Percentiles rank a stretch among this genome's conserved stretches.
Conservation (phyloP, 2,797 vertebrate genomes). For the Nothura maculosa region DNA sequence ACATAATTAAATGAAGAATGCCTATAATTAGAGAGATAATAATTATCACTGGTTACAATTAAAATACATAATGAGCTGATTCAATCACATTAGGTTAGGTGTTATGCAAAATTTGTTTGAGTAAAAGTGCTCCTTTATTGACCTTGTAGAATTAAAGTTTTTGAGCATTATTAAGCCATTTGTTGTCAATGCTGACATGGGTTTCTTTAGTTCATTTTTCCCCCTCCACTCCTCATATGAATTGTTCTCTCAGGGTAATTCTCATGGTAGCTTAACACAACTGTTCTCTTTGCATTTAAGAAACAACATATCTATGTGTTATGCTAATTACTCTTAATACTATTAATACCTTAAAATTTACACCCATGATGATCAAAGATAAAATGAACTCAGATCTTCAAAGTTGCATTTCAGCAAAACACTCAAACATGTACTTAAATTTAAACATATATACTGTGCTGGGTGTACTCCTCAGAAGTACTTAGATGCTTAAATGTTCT, state of each 20-base stretch:
- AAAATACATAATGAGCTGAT: not conserved
- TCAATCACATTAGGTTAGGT: not conserved
- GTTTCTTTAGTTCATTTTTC: not conserved
- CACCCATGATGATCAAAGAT: not conserved
- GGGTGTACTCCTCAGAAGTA: not conserved
- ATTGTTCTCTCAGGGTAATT: not conserved
- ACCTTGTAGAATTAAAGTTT: not conserved
- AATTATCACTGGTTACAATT: not conserved
- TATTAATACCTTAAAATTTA: not conserved
- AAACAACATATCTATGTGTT: not conserved
- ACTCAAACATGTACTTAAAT: not conserved
- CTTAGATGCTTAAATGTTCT: not conserved
- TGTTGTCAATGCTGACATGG: fast-evolving
- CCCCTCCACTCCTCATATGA: not conserved
- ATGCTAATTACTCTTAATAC: not conserved
- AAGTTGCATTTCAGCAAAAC: not conserved
- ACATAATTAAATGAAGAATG: not conserved
- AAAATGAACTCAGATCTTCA: not conserved
- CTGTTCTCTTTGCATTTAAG: not conserved
- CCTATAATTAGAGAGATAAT: not conserved
- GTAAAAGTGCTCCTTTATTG: not conserved
- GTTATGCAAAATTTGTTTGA: not conserved
- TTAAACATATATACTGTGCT: not conserved
- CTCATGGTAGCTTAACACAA: not conserved
- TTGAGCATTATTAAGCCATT: not conserved